Conservation (phyloP, 2,888 invertebrate species). For the Stenolophus ochropezus region DNA sequence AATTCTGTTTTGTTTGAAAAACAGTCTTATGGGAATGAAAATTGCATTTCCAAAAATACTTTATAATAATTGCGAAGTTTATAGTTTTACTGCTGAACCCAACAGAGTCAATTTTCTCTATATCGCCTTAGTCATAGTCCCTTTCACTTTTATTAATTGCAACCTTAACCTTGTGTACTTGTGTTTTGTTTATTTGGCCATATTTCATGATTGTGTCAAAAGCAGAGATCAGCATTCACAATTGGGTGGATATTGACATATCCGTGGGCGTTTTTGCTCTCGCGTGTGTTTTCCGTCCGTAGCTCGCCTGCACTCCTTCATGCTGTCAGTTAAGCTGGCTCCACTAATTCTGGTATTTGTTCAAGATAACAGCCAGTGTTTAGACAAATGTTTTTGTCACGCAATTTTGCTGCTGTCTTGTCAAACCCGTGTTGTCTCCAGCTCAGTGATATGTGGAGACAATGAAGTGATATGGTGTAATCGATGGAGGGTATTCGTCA, state of each 20-base stretch:
- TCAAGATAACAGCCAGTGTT: neutral
- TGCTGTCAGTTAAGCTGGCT: slow-evolving; percentile 8
- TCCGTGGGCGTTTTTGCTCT: neutral
- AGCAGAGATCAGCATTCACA: too few species aligned
- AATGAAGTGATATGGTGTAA: neutral
- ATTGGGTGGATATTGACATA: neutral
- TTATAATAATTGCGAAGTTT: too few species aligned
- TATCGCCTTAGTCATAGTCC: too few species aligned
- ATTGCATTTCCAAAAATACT: too few species aligned
- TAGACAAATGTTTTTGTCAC: slow-evolving; percentile 15
- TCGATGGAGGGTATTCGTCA: neutral
- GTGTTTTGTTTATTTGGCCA: too few species aligned
- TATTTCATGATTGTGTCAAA: too few species aligned
- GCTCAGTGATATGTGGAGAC: neutral
- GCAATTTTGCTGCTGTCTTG: slow-evolving; percentile 17
- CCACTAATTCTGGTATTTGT: slow-evolving; percentile 14
- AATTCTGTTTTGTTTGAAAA: too few species aligned
- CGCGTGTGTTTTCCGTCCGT: neutral
- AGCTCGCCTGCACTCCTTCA: slow-evolving; percentile 1
- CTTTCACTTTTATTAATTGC: too few species aligned
- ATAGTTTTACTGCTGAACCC: too few species aligned
- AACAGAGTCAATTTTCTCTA: too few species aligned
- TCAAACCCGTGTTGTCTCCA: neutral
- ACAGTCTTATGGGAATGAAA: too few species aligned
- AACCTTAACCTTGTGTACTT: too few species aligned